Evolutionary conservation across 92 coral and sea anemone species (phyloP).

Genomic region (Desmophyllum pertusum): DNA sequence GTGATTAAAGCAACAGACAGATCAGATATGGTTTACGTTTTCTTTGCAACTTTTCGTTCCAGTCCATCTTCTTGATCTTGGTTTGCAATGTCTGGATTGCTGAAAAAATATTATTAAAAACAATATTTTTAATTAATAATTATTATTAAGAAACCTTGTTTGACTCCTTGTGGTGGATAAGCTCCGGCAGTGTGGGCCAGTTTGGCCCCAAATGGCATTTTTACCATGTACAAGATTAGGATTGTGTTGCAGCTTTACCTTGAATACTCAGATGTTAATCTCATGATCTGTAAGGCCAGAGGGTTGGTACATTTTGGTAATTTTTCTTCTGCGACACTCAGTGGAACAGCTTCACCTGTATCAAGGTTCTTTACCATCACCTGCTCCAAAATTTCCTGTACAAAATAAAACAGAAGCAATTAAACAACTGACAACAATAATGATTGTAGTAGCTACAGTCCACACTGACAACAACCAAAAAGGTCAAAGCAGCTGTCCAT

Average conservation of each 20-base stretch:
- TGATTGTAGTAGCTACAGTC: neutral
- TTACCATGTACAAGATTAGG: no score
- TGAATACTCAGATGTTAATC: constrained; percentile 91
- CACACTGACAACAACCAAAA: neutral
- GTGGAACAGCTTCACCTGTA: constrained; percentile 94
- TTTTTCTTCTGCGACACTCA: constrained; percentile 91
- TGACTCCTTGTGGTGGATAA: no score
- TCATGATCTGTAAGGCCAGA: constrained; percentile 91
- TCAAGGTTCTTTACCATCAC: constrained; percentile 94
- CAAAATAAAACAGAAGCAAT: neutral
- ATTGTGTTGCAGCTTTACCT: constrained; percentile 59
- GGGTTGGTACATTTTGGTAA: constrained; percentile 96
- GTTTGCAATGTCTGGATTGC: constrained; percentile 77
- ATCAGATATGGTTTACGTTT: constrained; percentile 65
- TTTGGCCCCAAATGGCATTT: no score
- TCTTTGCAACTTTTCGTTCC: constrained; percentile 80
- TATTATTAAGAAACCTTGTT: no score
- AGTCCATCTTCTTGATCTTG: constrained; percentile 92
- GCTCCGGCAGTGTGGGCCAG: no score
- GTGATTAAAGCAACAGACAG: neutral
- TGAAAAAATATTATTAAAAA: constrained; percentile 23
- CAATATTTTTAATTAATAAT: no score
- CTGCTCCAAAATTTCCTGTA: constrained; percentile 93
- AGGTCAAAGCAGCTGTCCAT: neutral
- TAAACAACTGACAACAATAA: neutral